Conservation (phyloP, 2,888 invertebrate genomes). For the Dasypolia templi region DNA sequence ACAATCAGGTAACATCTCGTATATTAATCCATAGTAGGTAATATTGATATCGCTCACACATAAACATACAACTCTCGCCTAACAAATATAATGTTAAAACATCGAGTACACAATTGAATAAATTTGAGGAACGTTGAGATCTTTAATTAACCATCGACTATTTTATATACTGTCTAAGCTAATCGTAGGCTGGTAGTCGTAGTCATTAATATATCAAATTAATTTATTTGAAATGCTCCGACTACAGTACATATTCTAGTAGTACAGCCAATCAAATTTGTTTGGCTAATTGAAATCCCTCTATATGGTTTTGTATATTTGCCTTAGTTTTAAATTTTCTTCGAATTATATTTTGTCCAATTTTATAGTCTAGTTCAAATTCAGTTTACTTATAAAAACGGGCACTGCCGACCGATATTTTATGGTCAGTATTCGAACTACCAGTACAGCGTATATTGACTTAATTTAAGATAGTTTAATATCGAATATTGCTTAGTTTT, state of each 20-base stretch:
- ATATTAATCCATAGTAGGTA: slow-evolving; percentile 80
- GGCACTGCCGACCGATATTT: slow-evolving; percentile 70
- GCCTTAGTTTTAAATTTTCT: slow-evolving; percentile 30
- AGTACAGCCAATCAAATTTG: slow-evolving; percentile 15
- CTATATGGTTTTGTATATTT: slow-evolving; percentile 54
- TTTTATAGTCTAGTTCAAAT: slow-evolving; percentile 34
- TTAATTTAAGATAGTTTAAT: slow-evolving; percentile 17
- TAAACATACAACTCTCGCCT: slow-evolving; percentile 76
- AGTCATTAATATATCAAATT: slow-evolving; percentile 34
- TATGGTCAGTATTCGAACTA: slow-evolving; percentile 53
- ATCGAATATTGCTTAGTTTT: slow-evolving; percentile 49
- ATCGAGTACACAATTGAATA: slow-evolving; percentile 78
- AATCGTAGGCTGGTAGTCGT: slow-evolving; percentile 47
- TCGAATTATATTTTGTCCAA: slow-evolving; percentile 29
- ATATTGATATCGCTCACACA: slow-evolving; percentile 77
- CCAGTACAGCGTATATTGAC: slow-evolving; percentile 41
- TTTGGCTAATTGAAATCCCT: slow-evolving; percentile 22
- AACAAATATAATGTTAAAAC: slow-evolving; percentile 76
- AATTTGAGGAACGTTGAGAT: slow-evolving; percentile 78
- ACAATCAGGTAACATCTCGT: slow-evolving; percentile 81
- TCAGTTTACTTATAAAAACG: slow-evolving; percentile 62
- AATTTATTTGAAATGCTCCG: slow-evolving; percentile 34
- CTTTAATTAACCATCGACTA: slow-evolving; percentile 71
- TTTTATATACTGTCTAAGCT: slow-evolving; percentile 65
- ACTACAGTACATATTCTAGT: slow-evolving; percentile 35